Conservation (phyloP, 2,113 vertebrate species). For the Zeus faber region DNA sequence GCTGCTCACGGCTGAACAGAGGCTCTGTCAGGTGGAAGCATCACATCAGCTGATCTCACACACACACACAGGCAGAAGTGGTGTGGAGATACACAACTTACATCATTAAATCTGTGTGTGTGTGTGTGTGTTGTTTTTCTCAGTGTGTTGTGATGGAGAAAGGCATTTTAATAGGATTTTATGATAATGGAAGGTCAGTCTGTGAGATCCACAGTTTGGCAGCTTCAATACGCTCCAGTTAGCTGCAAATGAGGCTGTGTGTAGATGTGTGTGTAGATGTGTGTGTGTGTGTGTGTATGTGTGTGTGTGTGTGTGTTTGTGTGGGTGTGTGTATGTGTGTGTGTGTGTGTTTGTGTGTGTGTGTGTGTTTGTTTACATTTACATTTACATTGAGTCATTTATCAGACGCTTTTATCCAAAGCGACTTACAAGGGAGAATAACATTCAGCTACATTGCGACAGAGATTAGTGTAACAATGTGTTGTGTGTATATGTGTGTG, state of each 20-base stretch:
- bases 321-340: too few species aligned
- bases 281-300: background rate
- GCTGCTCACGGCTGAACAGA: background rate
- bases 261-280: background rate
- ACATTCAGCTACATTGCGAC: too few species aligned
- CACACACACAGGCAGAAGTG: too few species aligned
- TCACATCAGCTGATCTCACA: conserved; percentile 64
- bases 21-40: conserved; percentile 64
- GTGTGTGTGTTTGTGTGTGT: too few species aligned
- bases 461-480: too few species aligned
- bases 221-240: conserved; percentile 40
- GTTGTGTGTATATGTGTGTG: background rate
- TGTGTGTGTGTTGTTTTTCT: conserved; percentile 9
- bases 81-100: too few species aligned
- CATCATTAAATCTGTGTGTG: conserved; percentile 47
- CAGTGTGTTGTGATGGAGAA: conserved; percentile 54
- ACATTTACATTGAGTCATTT: too few species aligned
- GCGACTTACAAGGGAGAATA: too few species aligned
- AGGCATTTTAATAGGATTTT: conserved; percentile 64
- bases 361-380: background rate
- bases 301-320: too few species aligned
- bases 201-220: conserved; percentile 2
- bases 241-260: conserved; percentile 43
- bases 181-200: conserved; percentile 27
- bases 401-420: too few species aligned